Evolutionary conservation across 2,797 vertebrate genomes (phyloP), one percentile per base, ranked within the genome.

Genomic region (Macropus fuliginosus): DNA sequence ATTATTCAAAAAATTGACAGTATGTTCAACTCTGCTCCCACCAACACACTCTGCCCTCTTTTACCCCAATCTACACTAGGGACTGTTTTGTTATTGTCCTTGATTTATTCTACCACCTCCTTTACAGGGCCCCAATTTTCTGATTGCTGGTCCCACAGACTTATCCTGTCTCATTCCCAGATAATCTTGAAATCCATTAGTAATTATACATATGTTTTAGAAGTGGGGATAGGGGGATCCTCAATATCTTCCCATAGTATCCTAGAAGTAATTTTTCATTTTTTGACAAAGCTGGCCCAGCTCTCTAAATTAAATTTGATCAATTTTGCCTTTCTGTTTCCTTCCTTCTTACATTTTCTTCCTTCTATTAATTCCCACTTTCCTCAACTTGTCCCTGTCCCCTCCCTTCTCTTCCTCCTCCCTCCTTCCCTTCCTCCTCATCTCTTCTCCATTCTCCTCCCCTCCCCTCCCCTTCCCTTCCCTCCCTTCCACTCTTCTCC

Each of bases 381-480:
- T 34, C 62, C 14, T 24, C 4, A 24, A 3, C 21, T 9, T 2
- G 13, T 40, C 34, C 34, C 14, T n/a, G 5, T 40, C 34, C 34
- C 62, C 34, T n/a, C 13, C 16, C 62, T 11, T n/a, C 66, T 40
- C 16, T 5, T 40, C 10, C 10, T 21, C 3, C 10, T 34, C 2
- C 34, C 9, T 4, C 12, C 13, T 34, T 34, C 3, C 5, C 13
- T 18, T n/a, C 14, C 13, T 3, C 13, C 12, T 11, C 21, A 24
- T 57, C 8, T 1, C 27, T 3, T 12, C 2, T 3, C 10, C 29
- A 12, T 2, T 3, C 29, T 1, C 12, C 10, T 3, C 10, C 10
- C 6, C 56, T 8, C 27, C 56, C 8, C 1, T 1, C 5, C 56
- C 9, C 27, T 29, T 40, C 4, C 12, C 13, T 9, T 1, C 34